Percentiles rank a stretch among this genome's conserved stretches.
phyloP scores from a whole-genome alignment of 2,797 vertebrate species.

The Synaphobranchus kaupii region DNA sequence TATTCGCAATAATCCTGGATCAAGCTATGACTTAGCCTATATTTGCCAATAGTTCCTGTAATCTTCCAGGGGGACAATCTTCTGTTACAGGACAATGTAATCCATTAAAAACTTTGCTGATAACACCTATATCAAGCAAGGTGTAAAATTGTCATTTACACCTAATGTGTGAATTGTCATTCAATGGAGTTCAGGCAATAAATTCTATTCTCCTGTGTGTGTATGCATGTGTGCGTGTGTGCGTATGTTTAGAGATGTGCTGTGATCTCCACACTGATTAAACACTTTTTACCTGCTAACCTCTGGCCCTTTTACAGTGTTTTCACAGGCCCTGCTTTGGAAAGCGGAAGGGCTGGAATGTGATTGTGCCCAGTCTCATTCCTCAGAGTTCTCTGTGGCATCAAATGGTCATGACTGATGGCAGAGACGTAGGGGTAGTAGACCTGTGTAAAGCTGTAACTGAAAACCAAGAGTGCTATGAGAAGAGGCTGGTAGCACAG shows the following conservation, averaged over 20 bases:
- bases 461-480: background rate
- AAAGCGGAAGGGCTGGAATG: background rate
- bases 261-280: background rate
- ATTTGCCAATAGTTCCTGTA: too few relatives aligned
- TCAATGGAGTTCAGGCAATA: too few relatives aligned
- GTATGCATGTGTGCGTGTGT: too few relatives aligned
- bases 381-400: background rate
- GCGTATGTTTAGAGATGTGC: background rate
- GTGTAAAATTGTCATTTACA: too few relatives aligned
- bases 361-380: background rate
- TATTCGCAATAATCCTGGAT: too few relatives aligned
- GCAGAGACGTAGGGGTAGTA: background rate
- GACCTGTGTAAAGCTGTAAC: background rate
- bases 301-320: background rate
- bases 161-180: too few relatives aligned
- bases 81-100: too few relatives aligned
- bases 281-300: background rate
- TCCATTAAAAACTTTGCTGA: too few relatives aligned
- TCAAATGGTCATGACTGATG: background rate
- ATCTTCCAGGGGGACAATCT: too few relatives aligned
- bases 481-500: background rate
- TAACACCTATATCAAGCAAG: too few relatives aligned
- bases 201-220: too few relatives aligned
- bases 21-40: too few relatives aligned
- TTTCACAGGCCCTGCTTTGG: background rate